Percentiles rank a stretch among this genome's conserved stretches.
Evolutionary conservation across 2,797 vertebrate species (phyloP).

Genomic region (Pseudopleuronectes americanus): DNA sequence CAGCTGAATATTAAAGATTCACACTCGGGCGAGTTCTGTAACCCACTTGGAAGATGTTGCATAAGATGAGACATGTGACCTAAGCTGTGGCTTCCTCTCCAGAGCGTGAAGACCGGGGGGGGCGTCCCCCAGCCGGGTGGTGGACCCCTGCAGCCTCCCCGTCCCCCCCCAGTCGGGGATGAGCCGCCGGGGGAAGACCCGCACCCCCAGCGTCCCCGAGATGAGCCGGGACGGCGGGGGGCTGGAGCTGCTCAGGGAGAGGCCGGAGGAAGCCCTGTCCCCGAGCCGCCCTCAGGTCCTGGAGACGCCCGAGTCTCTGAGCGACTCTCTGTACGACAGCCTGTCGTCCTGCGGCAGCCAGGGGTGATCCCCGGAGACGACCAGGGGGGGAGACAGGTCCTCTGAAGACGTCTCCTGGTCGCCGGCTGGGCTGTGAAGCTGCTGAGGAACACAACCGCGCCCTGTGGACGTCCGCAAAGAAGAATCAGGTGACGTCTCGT

Average conservation of each 20-base stretch:
- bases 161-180: slow-evolving; percentile 77
- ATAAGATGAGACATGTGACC: slow-evolving; percentile 35
- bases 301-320: slow-evolving; percentile 94
- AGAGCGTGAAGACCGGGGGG: slow-evolving; percentile 78
- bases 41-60: slow-evolving; percentile 46
- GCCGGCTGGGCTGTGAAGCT: slow-evolving; percentile 47
- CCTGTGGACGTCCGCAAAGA: slow-evolving; percentile 33
- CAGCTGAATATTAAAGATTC: slow-evolving; percentile 64
- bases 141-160: slow-evolving; percentile 77
- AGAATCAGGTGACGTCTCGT: slow-evolving; percentile 32
- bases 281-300: slow-evolving; percentile 86
- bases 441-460: slow-evolving; percentile 52
- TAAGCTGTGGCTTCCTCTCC: slow-evolving; percentile 23
- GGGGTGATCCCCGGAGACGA: slow-evolving; percentile 80
- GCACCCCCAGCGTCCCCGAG: slow-evolving; percentile 88
- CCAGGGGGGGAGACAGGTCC: slow-evolving; percentile 4
- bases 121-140: slow-evolving; percentile 68
- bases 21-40: slow-evolving; percentile 40
- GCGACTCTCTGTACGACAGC: slow-evolving; percentile 96
- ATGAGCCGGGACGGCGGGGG: slow-evolving; percentile 89
- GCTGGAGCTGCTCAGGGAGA: slow-evolving; percentile 86
- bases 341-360: slow-evolving; percentile 97
- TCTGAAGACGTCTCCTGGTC: slow-evolving; percentile 9
- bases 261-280: slow-evolving; percentile 83
- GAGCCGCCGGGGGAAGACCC: slow-evolving; percentile 82